A percentile compares a stretch with the other conserved stretches of the same genome.
Evolutionary conservation across 1,140 invertebrate genomes (phyloP).

Genomic region (Aphis gossypii): DNA sequence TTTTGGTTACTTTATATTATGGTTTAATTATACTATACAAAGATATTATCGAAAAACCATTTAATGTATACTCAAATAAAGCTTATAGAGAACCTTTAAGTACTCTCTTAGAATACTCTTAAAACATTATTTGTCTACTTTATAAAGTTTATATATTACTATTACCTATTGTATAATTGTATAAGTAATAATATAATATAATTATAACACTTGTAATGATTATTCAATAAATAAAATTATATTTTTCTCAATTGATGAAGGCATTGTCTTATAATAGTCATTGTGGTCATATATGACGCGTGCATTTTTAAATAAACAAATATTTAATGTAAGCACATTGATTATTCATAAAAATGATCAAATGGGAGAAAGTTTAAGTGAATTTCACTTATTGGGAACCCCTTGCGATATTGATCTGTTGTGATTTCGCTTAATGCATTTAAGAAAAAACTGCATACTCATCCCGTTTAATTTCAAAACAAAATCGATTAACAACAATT

Average conservation of each 20-base stretch:
- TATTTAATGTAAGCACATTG: background rate
- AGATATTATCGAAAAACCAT: background rate
- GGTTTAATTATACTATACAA: background rate
- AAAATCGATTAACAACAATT: constrained; percentile 45
- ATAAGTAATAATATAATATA: background rate
- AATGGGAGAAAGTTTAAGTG: constrained; percentile 39
- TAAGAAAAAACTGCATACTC: constrained; percentile 39
- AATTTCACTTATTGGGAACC: constrained; percentile 31
- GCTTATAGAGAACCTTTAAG: background rate
- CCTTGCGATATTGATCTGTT: constrained; percentile 24
- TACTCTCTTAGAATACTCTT: background rate
- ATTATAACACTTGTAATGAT: background rate
- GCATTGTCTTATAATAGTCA: background rate
- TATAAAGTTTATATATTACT: background rate
- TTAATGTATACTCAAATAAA: background rate
- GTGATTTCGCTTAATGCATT: constrained; percentile 47
- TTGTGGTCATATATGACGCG: background rate
- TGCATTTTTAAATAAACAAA: background rate
- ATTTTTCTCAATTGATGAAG: background rate
- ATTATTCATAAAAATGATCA: background rate
- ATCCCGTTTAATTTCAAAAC: constrained; percentile 49
- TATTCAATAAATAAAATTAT: background rate
- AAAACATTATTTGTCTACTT: background rate
- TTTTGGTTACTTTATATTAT: background rate
- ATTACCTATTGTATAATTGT: background rate